These are phyloP conservation scores for Aphaenogaster ashmeadi DNA, from an alignment of 1,140 invertebrate species.

Conservation along the genomic window DNA sequence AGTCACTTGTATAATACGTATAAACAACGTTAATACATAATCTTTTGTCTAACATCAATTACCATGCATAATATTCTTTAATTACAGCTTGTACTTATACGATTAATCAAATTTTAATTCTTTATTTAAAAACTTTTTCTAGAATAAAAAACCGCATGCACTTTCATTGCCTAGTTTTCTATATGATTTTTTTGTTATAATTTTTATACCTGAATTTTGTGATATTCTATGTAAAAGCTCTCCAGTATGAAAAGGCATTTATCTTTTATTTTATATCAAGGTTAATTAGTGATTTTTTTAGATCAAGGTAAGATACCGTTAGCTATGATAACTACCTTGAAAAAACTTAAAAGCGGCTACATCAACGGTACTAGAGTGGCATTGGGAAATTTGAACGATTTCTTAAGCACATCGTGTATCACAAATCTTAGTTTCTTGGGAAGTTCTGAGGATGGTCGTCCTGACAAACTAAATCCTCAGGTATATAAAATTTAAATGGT, in stretches of 20 bases:
- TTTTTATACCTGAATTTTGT: background rate
- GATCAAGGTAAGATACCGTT: constrained; percentile 97
- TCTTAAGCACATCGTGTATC: constrained; percentile 98
- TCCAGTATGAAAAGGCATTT: background rate
- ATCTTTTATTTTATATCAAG: background rate
- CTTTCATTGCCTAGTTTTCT: background rate
- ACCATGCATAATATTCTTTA: background rate
- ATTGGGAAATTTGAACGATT: constrained; percentile 96
- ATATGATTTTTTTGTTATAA: background rate
- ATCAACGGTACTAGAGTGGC: constrained; percentile 99
- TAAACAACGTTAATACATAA: background rate
- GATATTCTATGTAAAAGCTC: background rate
- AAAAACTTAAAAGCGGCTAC: constrained; percentile 99
- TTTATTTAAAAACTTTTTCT: background rate
- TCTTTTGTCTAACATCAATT: background rate
- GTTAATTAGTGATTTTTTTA: constrained; percentile 85
- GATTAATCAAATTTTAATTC: background rate
- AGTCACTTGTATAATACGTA: background rate
- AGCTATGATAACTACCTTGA: constrained; percentile 98
- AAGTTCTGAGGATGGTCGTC: constrained; percentile 96
- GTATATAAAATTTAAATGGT: constrained; percentile 73
- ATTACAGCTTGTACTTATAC: background rate
- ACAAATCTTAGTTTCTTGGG: constrained; percentile 98
- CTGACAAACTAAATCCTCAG: constrained; percentile 89
- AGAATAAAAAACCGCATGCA: background rate